Evolutionary conservation across 2,797 vertebrate species (phyloP), one percentile per base, ranked within the genome.

Genomic region (Rhabdomys pumilio): DNA sequence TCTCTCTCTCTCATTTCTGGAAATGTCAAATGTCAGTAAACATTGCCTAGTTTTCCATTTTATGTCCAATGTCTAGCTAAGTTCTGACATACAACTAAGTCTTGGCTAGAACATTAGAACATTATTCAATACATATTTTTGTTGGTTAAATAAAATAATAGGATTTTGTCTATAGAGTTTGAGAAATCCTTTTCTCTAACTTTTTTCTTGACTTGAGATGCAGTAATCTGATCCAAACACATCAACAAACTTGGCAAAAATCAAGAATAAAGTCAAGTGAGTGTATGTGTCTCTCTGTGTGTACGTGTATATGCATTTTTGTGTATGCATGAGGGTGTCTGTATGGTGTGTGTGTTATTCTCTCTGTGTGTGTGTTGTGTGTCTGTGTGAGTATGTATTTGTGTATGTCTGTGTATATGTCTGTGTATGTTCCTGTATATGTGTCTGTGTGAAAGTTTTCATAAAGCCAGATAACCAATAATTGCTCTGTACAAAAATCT

Each of bases 141-240:
- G 8, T 83, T 89, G 75, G 38, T 26, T 92, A 57, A 94, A 88
- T 91, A 72, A 91, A 91, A 89, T 38, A 63, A 84, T 55, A 65
- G 38, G 20, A 77, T 84, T 79, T 82, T 87, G 17, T 59, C 14
- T 76, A 72, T 61, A 73, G 0, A 6, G 44, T 41, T 73, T 89
- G 22, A 59, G 38, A n/a, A 77, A n/a, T 63, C n/a, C 31, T 10
- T 85, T 89, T 31, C 22, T 90, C 6, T 76, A 75, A 65, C 20
- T 29, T 34, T 34, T 47, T 92, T 79, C 29, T 85, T 85, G 59
- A 31, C 11, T 84, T 84, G 44, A 59, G 57, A 72, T 34, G 50
- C 15, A 81, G 31, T 20, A 80, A 55, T 77, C 11, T 65, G 6
- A 81, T 1, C 19, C 61, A 53, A 55, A 47, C 67, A n/a, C 73